Conservation (phyloP, 2,113 vertebrate genomes). For the Amblyopsis rosae region DNA sequence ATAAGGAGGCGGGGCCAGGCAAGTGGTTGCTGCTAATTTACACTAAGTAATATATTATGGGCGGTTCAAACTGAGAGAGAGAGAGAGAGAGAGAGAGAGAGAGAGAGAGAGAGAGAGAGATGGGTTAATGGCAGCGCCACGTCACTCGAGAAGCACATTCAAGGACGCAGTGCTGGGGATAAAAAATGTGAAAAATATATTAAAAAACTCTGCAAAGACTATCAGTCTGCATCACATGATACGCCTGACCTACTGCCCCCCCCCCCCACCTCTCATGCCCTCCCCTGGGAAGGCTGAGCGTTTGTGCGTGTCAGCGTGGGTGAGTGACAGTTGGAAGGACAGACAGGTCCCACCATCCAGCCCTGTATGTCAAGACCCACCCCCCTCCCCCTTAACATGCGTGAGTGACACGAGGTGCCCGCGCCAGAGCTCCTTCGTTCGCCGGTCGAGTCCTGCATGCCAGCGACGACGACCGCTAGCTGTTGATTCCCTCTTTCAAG, state of each 20-base stretch:
- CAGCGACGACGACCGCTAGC: constrained; percentile 29
- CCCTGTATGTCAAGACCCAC: constrained; percentile 35
- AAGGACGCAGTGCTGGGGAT: constrained; percentile 15
- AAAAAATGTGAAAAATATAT: no score
- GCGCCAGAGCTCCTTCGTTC: constrained; percentile 40
- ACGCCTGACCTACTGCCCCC: constrained; percentile 22
- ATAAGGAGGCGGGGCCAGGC: constrained; percentile 47
- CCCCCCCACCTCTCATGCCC: not conserved
- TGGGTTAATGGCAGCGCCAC: not conserved
- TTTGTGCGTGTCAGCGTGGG: constrained; percentile 25
- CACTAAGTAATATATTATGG: not conserved
- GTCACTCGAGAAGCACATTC: constrained; percentile 31
- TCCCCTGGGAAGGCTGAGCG: not conserved
- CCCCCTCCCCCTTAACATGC: constrained; percentile 30
- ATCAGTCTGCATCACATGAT: constrained; percentile 4
- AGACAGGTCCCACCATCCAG: constrained; percentile 12
- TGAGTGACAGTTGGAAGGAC: constrained; percentile 30
- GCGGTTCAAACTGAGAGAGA: not conserved
- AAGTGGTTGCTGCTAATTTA: constrained; percentile 46
- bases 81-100: not conserved
- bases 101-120: constrained; percentile 2
- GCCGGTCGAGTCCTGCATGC: constrained; percentile 12
- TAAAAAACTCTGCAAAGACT: constrained; percentile 6
- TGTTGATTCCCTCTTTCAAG: constrained; percentile 51
- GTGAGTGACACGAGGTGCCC: constrained; percentile 51